These are phyloP conservation scores for Sebastes hubbsi DNA, from an alignment of 2,797 vertebrate genomes.

Conservation along the genomic window DNA sequence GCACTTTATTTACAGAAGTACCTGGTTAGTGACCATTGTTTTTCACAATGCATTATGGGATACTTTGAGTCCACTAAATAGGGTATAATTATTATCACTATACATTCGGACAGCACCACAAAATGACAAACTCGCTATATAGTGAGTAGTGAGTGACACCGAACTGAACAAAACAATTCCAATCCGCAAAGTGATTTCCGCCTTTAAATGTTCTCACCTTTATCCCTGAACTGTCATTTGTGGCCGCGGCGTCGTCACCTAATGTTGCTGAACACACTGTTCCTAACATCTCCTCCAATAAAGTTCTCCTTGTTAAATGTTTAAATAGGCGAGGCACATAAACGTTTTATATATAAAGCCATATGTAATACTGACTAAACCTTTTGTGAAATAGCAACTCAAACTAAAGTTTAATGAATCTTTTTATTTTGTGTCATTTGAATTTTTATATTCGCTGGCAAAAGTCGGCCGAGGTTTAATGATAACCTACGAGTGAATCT, in stretches of 20 bases:
- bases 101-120: no score
- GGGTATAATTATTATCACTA: no score
- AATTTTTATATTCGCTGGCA: neutral
- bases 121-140: no score
- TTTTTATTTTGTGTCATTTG: conserved; percentile 11
- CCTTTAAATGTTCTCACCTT: neutral
- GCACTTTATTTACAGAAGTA: no score
- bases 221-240: neutral
- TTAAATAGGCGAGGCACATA: conserved; percentile 2
- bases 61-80: no score
- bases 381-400: neutral
- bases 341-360: neutral
- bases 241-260: neutral
- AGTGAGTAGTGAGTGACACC: no score
- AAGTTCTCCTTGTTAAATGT: neutral
- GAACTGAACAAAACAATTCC: neutral
- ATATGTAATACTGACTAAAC: neutral
- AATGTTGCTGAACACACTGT: neutral
- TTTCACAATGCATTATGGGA: no score
- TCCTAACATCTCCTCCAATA: neutral
- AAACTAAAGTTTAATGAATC: conserved; percentile 17
- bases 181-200: no score
- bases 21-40: no score
- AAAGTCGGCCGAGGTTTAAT: neutral
- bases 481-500: conserved; percentile 2